Percentiles rank a stretch among this genome's conserved stretches.
Evolutionary conservation across 2,797 vertebrate species (phyloP).

Genomic region (Cichlasoma orientale): DNA sequence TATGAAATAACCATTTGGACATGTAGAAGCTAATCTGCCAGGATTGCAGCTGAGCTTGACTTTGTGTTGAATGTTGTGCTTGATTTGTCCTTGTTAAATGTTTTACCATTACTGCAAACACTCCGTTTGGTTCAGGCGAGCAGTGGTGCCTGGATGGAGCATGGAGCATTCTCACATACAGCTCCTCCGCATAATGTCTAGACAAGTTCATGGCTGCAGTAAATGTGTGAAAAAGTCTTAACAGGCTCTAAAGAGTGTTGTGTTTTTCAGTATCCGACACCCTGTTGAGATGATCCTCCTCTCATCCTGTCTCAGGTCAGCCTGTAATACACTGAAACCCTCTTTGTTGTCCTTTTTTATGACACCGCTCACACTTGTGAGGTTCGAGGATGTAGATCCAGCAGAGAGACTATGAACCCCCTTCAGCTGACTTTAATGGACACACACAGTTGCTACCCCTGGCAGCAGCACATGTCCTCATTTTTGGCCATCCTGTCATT

Average conservation of each 20-base stretch:
- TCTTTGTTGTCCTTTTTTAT: slow-evolving; percentile 5
- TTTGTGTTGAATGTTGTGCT: neutral
- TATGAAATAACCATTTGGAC: neutral
- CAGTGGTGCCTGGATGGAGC: neutral
- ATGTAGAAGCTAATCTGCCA: neutral
- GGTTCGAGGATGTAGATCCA: neutral
- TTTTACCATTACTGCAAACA: neutral
- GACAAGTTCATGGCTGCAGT: neutral
- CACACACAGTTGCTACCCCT: neutral
- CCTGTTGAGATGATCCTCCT: neutral
- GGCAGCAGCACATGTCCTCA: slow-evolving; percentile 27
- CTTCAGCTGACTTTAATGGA: slow-evolving; percentile 18
- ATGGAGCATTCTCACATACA: neutral
- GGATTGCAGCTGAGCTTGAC: neutral
- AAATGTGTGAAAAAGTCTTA: neutral
- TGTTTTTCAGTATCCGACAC: neutral
- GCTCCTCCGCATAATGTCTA: neutral
- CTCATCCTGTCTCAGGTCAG: neutral
- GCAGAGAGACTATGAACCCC: slow-evolving; percentile 13
- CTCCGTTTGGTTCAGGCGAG: neutral
- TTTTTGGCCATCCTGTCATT: slow-evolving; percentile 33
- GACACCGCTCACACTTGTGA: slow-evolving; percentile 17
- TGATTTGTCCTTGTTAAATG: slow-evolving; percentile 1
- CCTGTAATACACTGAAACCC: neutral
- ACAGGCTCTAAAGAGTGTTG: neutral